Conservation (phyloP, 2,113 vertebrate genomes). For the Rhea pennata region DNA sequence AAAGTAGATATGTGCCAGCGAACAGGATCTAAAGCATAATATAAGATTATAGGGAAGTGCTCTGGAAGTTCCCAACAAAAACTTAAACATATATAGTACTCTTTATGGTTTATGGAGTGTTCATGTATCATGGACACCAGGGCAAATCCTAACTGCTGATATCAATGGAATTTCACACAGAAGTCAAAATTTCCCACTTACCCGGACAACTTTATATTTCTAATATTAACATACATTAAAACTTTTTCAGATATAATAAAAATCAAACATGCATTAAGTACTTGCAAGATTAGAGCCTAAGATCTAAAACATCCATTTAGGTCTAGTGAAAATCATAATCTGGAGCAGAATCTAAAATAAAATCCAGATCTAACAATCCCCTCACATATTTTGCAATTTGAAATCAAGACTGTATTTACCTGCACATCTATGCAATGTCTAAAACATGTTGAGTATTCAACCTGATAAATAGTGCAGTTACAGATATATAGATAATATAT, state of each 20-base stretch:
- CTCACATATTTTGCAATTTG: neutral
- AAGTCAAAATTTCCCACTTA: neutral
- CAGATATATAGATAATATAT: neutral
- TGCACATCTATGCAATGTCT: accelerated
- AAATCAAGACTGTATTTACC: neutral
- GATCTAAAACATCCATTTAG: neutral
- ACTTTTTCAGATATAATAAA: neutral
- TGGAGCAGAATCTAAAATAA: neutral
- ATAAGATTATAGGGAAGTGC: neutral
- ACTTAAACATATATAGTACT: neutral
- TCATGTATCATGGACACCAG: neutral
- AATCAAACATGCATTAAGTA: neutral
- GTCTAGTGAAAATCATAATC: neutral
- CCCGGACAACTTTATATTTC: neutral
- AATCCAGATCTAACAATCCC: neutral
- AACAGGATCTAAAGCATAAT: neutral
- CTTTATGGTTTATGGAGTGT: neutral
- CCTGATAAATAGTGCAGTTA: neutral
- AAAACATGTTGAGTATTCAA: neutral
- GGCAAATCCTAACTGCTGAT: neutral
- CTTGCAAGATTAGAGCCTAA: neutral
- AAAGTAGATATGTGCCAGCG: neutral
- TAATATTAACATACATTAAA: neutral
- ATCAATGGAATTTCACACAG: neutral
- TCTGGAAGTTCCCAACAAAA: neutral